Percentiles rank a stretch among this genome's conserved stretches.
These are phyloP conservation scores for Drosophila triauraria DNA, from an alignment of 1,140 invertebrate genomes.

Conservation along the genomic window DNA sequence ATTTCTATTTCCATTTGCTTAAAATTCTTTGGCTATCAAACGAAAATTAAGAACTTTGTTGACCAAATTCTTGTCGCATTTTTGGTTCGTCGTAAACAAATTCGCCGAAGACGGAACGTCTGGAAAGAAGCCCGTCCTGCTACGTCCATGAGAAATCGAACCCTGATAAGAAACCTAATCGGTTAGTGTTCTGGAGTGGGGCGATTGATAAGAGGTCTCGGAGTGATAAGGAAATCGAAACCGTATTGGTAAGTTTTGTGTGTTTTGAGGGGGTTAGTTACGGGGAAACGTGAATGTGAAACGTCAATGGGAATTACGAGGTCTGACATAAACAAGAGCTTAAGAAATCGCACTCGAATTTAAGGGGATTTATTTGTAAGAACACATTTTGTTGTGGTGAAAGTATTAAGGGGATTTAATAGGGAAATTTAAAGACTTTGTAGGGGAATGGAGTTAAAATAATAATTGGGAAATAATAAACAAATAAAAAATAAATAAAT, in stretches of 20 bases:
- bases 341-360: slow-evolving; percentile 1
- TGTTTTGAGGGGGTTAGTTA: slow-evolving; percentile 22
- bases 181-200: slow-evolving; percentile 40
- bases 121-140: slow-evolving; percentile 11
- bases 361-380: slow-evolving; percentile 11
- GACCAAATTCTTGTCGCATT: slow-evolving; percentile 30
- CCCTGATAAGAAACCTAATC: slow-evolving; percentile 31
- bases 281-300: slow-evolving; percentile 10
- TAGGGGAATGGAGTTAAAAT: not conserved
- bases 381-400: not conserved
- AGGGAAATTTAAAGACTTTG: not conserved
- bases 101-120: slow-evolving; percentile 39
- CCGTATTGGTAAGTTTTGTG: slow-evolving; percentile 22
- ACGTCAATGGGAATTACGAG: slow-evolving; percentile 27
- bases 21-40: slow-evolving; percentile 27
- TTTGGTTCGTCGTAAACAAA: slow-evolving; percentile 41
- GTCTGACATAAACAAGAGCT: not conserved
- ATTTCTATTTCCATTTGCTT: slow-evolving; percentile 20
- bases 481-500: too few relatives aligned
- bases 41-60: slow-evolving; percentile 37
- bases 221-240: slow-evolving; percentile 17
- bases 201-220: slow-evolving; percentile 23
- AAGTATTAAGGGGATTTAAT: not conserved
- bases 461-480: too few relatives aligned
- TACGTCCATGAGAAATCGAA: slow-evolving; percentile 26